A percentile compares a stretch with the other conserved stretches of the same genome.
Evolutionary conservation across 2,888 invertebrate genomes (phyloP).

Genomic region (Andrena chrysosceles): DNA sequence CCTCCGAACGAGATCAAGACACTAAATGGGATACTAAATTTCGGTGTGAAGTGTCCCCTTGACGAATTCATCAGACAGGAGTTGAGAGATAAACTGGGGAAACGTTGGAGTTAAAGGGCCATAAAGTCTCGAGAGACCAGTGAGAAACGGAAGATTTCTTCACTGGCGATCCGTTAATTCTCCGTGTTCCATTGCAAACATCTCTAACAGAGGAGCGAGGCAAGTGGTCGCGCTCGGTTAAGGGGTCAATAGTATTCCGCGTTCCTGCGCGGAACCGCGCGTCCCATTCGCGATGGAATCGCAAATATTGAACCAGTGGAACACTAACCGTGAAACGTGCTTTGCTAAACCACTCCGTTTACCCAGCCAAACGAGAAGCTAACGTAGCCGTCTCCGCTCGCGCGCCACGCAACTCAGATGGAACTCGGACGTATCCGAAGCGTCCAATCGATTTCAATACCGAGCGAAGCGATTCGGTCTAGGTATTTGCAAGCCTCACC

Average conservation of each 20-base stretch:
- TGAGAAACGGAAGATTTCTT: too few species aligned
- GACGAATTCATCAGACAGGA: too few species aligned
- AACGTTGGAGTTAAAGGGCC: too few species aligned
- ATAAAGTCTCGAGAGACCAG: too few species aligned
- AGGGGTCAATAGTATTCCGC: constrained; percentile 54
- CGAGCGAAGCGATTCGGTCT: not conserved
- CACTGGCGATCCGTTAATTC: constrained; percentile 6
- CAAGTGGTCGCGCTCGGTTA: constrained; percentile 44
- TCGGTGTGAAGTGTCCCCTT: not conserved
- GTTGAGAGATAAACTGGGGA: too few species aligned
- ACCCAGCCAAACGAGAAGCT: not conserved
- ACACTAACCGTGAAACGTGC: constrained; percentile 46
- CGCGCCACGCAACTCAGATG: not conserved
- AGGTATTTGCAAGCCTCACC: not conserved
- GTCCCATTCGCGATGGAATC: constrained; percentile 35
- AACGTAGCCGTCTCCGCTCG: not conserved
- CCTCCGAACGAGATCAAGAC: not conserved
- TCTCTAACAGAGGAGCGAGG: not conserved
- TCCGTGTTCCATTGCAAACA: constrained; percentile 18
- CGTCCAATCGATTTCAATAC: not conserved
- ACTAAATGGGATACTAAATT: not conserved
- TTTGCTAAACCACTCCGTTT: not conserved
- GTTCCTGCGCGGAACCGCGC: constrained; percentile 6
- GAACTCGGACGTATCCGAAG: not conserved
- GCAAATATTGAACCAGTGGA: constrained; percentile 55